These are phyloP conservation scores for Leuciscus waleckii DNA, from an alignment of 2,797 vertebrate genomes.

Conservation along the genomic window DNA sequence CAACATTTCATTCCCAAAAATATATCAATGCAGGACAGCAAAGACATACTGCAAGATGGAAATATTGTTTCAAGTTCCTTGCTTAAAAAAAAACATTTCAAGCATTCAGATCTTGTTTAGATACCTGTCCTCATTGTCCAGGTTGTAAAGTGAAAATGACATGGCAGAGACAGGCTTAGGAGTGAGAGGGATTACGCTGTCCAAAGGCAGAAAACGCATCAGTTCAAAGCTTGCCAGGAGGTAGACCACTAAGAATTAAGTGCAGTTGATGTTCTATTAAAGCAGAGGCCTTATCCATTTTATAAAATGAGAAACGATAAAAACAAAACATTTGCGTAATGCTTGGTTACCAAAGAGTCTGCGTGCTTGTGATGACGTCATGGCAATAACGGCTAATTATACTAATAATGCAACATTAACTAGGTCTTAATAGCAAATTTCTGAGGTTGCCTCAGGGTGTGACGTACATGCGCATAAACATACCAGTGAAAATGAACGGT, in stretches of 20 bases:
- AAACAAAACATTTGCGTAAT: constrained; percentile 29
- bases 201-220: constrained; percentile 38
- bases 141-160: constrained; percentile 36
- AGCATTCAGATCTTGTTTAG: constrained; percentile 12
- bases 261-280: constrained; percentile 40
- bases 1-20: constrained; percentile 76
- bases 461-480: not conserved
- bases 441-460: not conserved
- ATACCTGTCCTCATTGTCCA: constrained; percentile 27
- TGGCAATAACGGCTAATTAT: constrained; percentile 2
- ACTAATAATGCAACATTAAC: constrained; percentile 28
- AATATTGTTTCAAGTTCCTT: constrained; percentile 92
- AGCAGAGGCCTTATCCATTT: constrained; percentile 35
- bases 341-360: constrained; percentile 14
- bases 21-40: constrained; percentile 79
- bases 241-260: constrained; percentile 41
- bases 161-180: constrained; percentile 25
- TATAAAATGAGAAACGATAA: constrained; percentile 35
- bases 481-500: constrained; percentile 17
- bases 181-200: constrained; percentile 13
- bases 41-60: constrained; percentile 83
- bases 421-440: constrained; percentile 20
- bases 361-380: not conserved
- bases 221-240: constrained; percentile 50
- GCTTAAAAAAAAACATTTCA: constrained; percentile 65